phyloP scores from a whole-genome alignment of 2,888 invertebrate genomes.

The Eucera pruinosa region DNA sequence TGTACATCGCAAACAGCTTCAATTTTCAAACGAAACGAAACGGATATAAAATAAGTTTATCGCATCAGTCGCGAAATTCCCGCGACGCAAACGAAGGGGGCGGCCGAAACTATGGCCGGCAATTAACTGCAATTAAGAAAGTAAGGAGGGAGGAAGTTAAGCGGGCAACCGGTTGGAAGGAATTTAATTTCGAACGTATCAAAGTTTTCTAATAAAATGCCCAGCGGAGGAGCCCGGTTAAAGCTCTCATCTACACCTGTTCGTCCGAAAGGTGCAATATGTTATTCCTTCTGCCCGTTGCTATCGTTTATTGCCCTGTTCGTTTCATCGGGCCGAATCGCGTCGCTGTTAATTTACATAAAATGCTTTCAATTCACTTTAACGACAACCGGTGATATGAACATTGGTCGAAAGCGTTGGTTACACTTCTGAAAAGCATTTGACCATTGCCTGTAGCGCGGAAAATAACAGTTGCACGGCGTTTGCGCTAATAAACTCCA shows the following conservation, averaged over 20 bases:
- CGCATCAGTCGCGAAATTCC: slow-evolving; percentile 32
- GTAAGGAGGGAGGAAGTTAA: slow-evolving; percentile 44
- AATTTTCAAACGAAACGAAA: not conserved
- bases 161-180: slow-evolving; percentile 44
- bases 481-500: no score
- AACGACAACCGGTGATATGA: not conserved
- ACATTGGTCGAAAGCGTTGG: no score
- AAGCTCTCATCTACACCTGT: slow-evolving; percentile 58
- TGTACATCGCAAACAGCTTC: not conserved
- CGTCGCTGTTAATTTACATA: not conserved
- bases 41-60: slow-evolving; percentile 23
- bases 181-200: slow-evolving; percentile 70
- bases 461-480: no score
- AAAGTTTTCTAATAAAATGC: slow-evolving; percentile 68
- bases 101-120: slow-evolving; percentile 42
- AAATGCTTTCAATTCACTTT: not conserved
- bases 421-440: not conserved
- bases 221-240: slow-evolving; percentile 38
- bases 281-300: slow-evolving; percentile 23
- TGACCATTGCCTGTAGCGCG: no score
- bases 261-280: slow-evolving; percentile 40
- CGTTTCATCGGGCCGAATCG: not conserved
- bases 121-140: slow-evolving; percentile 67
- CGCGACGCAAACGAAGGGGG: slow-evolving; percentile 15
- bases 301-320: not conserved